A percentile compares a stretch with the other conserved stretches of the same genome.
Conservation (phyloP, 2,113 vertebrate species). For the Vombatus ursinus region DNA sequence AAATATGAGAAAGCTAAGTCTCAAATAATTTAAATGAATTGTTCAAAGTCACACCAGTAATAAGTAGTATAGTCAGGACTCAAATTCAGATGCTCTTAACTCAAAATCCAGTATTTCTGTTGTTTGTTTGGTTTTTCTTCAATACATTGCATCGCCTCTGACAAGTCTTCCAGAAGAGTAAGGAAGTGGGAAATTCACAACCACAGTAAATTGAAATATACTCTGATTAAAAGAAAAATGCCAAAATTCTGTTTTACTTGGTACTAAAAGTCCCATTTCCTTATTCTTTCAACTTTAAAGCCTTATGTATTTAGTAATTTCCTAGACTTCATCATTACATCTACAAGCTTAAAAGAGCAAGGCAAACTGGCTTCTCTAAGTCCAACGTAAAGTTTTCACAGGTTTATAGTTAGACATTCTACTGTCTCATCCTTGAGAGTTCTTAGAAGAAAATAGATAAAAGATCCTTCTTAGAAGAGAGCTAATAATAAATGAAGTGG, state of each 20-base stretch:
- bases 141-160: background rate
- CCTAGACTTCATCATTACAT: background rate
- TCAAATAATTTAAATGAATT: background rate
- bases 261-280: background rate
- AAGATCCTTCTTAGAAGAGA: accelerated
- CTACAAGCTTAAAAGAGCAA: background rate
- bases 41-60: background rate
- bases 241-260: background rate
- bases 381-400: background rate
- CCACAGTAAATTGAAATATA: background rate
- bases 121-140: background rate
- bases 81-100: background rate
- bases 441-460: background rate
- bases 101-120: background rate
- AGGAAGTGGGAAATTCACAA: background rate
- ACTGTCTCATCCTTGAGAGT: background rate
- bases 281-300: background rate
- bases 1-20: background rate
- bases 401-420: background rate
- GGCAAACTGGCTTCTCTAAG: background rate
- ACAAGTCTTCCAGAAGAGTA: background rate
- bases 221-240: background rate
- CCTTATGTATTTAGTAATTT: background rate
- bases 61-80: background rate
- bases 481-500: background rate